These are phyloP conservation scores for Hoplodrina ambigua DNA, from an alignment of 2,888 invertebrate genomes.

Conservation along the genomic window DNA sequence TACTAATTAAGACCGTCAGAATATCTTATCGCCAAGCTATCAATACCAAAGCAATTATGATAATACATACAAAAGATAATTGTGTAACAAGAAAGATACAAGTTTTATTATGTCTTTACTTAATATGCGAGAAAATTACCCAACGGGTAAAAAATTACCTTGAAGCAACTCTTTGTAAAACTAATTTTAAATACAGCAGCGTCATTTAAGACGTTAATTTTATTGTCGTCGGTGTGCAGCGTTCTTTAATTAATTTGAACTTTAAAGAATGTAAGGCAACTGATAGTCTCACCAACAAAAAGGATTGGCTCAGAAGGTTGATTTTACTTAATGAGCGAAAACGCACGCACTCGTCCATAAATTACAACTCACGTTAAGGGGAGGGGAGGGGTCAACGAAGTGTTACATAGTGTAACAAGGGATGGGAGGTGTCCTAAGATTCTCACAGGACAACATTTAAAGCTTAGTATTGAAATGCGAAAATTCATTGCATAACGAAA, in stretches of 20 bases:
- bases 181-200: slow-evolving; percentile 15
- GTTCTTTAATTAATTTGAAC: slow-evolving; percentile 66
- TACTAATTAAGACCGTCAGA: slow-evolving; percentile 26
- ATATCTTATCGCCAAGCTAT: slow-evolving; percentile 49
- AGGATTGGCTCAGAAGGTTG: background rate
- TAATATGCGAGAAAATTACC: slow-evolving; percentile 34
- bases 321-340: background rate
- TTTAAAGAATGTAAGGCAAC: slow-evolving; percentile 58
- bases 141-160: slow-evolving; percentile 16
- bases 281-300: slow-evolving; percentile 36
- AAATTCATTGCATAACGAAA: no score
- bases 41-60: slow-evolving; percentile 53
- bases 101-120: slow-evolving; percentile 48
- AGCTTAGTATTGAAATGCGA: no score
- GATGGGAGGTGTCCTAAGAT: no score
- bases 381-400: no score
- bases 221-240: slow-evolving; percentile 69
- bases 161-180: slow-evolving; percentile 15
- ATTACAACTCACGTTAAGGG: no score
- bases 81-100: slow-evolving; percentile 45
- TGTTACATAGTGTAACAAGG: no score
- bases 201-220: slow-evolving; percentile 43
- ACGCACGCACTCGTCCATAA: background rate
- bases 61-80: slow-evolving; percentile 33
- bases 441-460: no score